Evolutionary conservation across 30 jellyfish, hydroid and myxozoan genomes (phyloP).

Genomic region (Sanderia malayensis): DNA sequence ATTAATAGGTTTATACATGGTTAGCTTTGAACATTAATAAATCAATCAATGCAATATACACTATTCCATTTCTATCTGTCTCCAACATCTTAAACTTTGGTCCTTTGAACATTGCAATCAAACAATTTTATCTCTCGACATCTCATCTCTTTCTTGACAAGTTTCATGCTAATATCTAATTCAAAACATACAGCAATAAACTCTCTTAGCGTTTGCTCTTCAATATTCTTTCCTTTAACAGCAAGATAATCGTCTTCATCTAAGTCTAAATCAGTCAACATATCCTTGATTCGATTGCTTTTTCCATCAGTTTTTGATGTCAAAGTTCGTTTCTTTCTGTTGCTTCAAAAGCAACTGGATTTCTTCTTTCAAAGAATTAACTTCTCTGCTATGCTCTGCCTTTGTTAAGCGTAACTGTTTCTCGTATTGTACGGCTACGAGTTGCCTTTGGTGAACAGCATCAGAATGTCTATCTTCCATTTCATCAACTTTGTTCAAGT

Average conservation of each 20-base stretch:
- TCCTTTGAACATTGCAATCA: no score
- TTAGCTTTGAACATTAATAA: no score
- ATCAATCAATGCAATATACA: no score
- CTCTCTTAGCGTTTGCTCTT: slow-evolving; percentile 59
- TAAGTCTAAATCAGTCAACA: slow-evolving; percentile 27
- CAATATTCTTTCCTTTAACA: slow-evolving; percentile 56
- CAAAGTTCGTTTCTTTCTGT: slow-evolving; percentile 30
- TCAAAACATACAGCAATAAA: slow-evolving; percentile 63
- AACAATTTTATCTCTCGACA: no score
- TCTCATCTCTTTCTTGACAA: no score
- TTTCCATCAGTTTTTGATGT: slow-evolving; percentile 29
- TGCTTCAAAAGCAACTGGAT: slow-evolving; percentile 29
- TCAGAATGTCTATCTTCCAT: slow-evolving; percentile 79
- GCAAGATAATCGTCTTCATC: slow-evolving; percentile 65
- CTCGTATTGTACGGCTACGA: slow-evolving; percentile 56
- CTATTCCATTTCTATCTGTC: no score
- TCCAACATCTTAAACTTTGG: no score
- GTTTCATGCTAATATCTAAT: no score
- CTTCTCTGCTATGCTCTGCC: slow-evolving; percentile 30
- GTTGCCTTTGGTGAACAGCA: slow-evolving; percentile 69
- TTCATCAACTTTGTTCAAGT: slow-evolving; percentile 68
- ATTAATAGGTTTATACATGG: no score
- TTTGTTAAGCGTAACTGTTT: slow-evolving; percentile 29
- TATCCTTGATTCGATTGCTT: slow-evolving; percentile 31
- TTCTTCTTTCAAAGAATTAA: slow-evolving; percentile 43